Percentiles rank a stretch among this genome's conserved stretches.
Conservation (phyloP, 2,797 vertebrate species). For the Myotis pilosus region DNA sequence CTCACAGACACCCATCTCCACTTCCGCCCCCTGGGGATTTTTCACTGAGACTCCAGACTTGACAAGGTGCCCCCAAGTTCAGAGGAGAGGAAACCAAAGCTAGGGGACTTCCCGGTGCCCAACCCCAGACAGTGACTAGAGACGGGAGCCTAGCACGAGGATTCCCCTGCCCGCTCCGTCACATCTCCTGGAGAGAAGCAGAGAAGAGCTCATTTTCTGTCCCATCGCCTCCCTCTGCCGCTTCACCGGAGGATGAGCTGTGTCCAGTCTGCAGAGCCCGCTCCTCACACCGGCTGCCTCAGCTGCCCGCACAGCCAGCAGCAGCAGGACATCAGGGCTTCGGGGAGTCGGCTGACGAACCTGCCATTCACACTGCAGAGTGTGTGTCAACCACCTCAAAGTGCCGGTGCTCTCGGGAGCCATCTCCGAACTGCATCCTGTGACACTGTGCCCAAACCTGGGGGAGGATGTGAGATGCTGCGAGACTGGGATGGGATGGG, state of each 20-base stretch:
- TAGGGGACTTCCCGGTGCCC: constrained; percentile 63
- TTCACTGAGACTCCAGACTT: constrained; percentile 50
- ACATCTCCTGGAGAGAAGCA: background rate
- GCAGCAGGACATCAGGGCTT: background rate
- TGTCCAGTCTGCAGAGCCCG: too few relatives aligned
- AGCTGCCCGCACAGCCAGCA: background rate
- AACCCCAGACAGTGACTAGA: background rate
- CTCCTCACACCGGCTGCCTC: too few relatives aligned
- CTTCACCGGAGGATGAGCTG: too few relatives aligned
- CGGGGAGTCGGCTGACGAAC: background rate
- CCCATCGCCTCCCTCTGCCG: rapidly evolving
- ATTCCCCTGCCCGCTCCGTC: background rate
- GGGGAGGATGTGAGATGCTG: background rate
- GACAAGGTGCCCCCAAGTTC: constrained; percentile 24
- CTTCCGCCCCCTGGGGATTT: constrained; percentile 63
- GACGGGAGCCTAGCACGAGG: background rate
- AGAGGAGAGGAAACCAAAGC: constrained; percentile 68
- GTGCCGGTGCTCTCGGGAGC: background rate
- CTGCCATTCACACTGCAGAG: background rate
- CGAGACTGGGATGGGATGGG: background rate
- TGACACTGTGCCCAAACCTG: background rate
- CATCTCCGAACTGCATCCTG: background rate
- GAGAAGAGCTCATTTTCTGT: background rate
- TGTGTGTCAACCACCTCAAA: background rate
- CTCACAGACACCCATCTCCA: constrained; percentile 3